Percentiles rank a stretch among this genome's conserved stretches.
Conservation (phyloP, 2,113 vertebrate species). For the Caretta caretta region DNA sequence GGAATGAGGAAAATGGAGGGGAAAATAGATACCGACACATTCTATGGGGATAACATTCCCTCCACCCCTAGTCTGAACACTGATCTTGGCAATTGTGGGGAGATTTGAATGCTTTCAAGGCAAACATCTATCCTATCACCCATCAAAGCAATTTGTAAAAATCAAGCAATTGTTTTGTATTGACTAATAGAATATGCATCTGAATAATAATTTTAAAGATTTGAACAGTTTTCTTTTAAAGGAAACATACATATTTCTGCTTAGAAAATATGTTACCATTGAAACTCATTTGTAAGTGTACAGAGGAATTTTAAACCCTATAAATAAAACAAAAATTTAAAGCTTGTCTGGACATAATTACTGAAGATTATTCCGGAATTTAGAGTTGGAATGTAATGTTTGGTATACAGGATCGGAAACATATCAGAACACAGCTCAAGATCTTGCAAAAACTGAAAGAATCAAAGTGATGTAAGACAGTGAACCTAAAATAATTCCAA, state of each 20-base stretch:
- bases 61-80: background rate
- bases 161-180: slow-evolving; percentile 2
- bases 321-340: background rate
- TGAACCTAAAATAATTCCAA: background rate
- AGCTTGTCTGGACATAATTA: background rate
- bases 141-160: slow-evolving; percentile 11
- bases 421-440: background rate
- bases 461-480: background rate
- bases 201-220: slow-evolving; percentile 43
- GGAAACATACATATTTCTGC: background rate
- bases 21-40: background rate
- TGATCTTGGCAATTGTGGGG: background rate
- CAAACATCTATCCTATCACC: background rate
- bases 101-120: slow-evolving; percentile 9
- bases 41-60: background rate
- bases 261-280: background rate
- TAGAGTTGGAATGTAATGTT: background rate
- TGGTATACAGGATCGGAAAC: background rate
- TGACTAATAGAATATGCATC: background rate
- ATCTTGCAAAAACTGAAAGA: background rate
- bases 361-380: background rate
- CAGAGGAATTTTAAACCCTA: background rate
- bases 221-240: slow-evolving; percentile 2
- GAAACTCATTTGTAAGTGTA: background rate
- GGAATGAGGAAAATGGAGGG: background rate